Conservation (phyloP, 1,140 invertebrate genomes). For the Arctopsyche grandis region DNA sequence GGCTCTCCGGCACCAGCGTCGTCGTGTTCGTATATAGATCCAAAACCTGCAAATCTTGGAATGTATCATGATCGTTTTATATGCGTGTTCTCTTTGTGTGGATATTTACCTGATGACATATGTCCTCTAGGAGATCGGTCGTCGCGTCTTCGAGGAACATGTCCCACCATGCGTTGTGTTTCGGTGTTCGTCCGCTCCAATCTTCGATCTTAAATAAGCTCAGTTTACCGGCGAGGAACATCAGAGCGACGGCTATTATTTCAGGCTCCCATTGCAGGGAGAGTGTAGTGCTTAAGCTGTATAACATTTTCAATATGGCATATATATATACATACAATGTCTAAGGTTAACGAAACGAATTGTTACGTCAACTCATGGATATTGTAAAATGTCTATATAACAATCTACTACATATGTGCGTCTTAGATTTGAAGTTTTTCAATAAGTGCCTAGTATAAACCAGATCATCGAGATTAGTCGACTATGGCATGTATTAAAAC, state of each 20-base stretch:
- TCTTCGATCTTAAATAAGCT: constrained; percentile 95
- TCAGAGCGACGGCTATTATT: constrained; percentile 96
- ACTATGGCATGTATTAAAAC: background rate
- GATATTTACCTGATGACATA: constrained; percentile 86
- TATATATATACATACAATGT: constrained; percentile 38
- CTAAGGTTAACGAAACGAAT: constrained; percentile 42
- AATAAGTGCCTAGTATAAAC: too few relatives aligned
- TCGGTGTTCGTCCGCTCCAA: constrained; percentile 85
- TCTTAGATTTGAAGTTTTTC: too few relatives aligned
- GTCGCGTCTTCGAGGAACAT: constrained; percentile 97
- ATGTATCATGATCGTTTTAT: background rate
- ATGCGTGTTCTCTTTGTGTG: too few relatives aligned
- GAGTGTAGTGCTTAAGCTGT: constrained; percentile 93
- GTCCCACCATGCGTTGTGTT: constrained; percentile 96
- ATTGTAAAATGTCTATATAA: constrained; percentile 34
- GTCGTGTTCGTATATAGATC: constrained; percentile 81
- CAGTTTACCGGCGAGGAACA: constrained; percentile 96
- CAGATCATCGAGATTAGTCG: too few relatives aligned
- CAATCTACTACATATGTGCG: background rate
- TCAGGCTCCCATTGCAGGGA: constrained; percentile 99
- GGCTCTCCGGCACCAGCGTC: constrained; percentile 70
- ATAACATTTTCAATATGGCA: constrained; percentile 52
- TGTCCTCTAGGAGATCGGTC: constrained; percentile 95
- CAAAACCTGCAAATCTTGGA: constrained; percentile 70
- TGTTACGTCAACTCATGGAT: too few relatives aligned